These are phyloP conservation scores for silkworm (Bombyx mori) DNA, from an alignment of 1,140 invertebrate species.

Conservation along the genomic window DNA sequence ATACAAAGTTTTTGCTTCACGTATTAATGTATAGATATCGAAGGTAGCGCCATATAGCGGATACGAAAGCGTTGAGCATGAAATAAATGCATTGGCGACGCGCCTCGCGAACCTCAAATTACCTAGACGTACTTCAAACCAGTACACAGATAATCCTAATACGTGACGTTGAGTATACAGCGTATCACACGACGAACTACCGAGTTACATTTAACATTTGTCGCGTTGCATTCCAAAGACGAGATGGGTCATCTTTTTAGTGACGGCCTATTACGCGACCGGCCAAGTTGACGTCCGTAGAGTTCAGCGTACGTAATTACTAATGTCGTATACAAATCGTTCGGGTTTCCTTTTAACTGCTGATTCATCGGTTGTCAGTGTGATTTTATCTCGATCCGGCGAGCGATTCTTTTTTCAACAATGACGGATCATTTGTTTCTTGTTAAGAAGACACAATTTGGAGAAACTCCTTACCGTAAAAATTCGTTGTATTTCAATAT, in stretches of 20 bases:
- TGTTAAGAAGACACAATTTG: not conserved
- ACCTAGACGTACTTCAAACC: slow-evolving; percentile 34
- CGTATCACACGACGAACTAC: slow-evolving; percentile 20
- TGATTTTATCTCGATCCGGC: slow-evolving; percentile 28
- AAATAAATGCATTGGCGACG: slow-evolving; percentile 65
- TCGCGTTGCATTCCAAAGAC: slow-evolving; percentile 50
- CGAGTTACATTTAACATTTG: slow-evolving; percentile 53
- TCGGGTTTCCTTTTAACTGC: slow-evolving; percentile 37
- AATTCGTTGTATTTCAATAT: too few relatives aligned
- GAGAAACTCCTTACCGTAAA: too few relatives aligned
- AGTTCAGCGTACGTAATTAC: slow-evolving; percentile 27
- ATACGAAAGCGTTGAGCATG: slow-evolving; percentile 46
- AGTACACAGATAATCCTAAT: slow-evolving; percentile 46
- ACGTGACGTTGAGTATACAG: slow-evolving; percentile 34
- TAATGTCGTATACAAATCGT: slow-evolving; percentile 33
- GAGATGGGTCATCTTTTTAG: slow-evolving; percentile 52
- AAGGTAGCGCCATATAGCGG: slow-evolving; percentile 39
- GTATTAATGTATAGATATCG: slow-evolving; percentile 18
- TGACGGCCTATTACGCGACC: slow-evolving; percentile 25
- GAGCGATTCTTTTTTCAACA: slow-evolving; percentile 24
- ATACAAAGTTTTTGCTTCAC: too few relatives aligned
- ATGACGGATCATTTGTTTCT: slow-evolving; percentile 30
- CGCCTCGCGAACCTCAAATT: slow-evolving; percentile 47
- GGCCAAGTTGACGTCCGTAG: slow-evolving; percentile 26
- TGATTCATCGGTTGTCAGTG: slow-evolving; percentile 42